A percentile compares a stretch with the other conserved stretches of the same genome.
Conservation (phyloP, 2,113 vertebrate genomes). For the Irena cyanogastra region DNA sequence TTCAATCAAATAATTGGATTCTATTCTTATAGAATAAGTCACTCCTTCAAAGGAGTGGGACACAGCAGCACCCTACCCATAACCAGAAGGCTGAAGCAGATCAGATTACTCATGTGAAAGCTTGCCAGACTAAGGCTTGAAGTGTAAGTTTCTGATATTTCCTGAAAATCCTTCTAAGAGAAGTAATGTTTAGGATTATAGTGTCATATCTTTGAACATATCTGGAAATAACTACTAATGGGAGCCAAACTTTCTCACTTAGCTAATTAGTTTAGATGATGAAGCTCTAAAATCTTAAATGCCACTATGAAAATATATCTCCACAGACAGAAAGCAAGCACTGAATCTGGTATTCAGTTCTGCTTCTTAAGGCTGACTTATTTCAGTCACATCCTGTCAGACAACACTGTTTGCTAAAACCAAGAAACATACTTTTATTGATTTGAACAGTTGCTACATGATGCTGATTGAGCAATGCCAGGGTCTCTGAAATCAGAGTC, state of each 20-base stretch:
- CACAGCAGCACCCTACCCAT: background rate
- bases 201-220: background rate
- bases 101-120: background rate
- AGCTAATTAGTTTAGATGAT: background rate
- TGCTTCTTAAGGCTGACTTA: background rate
- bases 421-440: background rate
- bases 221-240: background rate
- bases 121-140: background rate
- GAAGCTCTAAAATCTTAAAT: background rate
- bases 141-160: background rate
- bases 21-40: background rate
- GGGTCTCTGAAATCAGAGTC: background rate
- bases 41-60: background rate
- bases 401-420: background rate
- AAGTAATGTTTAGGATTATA: background rate
- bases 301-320: background rate
- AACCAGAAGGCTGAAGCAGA: background rate
- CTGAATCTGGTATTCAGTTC: background rate
- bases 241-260: background rate
- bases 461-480: background rate
- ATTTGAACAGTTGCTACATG: background rate
- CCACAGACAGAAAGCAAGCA: background rate
- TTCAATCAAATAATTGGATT: background rate
- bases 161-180: background rate
- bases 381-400: background rate